phyloP scores from a whole-genome alignment of 2,797 vertebrate species.

The Lates japonicus region DNA sequence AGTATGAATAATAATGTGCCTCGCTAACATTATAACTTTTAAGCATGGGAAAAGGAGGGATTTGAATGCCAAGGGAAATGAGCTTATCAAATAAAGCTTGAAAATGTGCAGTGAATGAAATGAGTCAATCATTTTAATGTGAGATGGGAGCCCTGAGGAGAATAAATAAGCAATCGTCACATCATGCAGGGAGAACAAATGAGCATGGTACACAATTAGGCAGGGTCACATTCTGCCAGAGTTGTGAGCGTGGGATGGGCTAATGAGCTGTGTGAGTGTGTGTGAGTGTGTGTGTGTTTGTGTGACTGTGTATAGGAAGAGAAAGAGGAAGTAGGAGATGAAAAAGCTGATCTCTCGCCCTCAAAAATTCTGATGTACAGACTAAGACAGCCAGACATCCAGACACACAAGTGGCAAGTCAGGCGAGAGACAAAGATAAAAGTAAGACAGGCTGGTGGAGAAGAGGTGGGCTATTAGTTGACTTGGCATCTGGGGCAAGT shows the following conservation, averaged over 20 bases:
- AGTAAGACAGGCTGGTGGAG: slow-evolving; percentile 61
- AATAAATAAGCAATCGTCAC: slow-evolving; percentile 89
- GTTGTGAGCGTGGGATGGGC: slow-evolving; percentile 78
- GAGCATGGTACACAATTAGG: slow-evolving; percentile 88
- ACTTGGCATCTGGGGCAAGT: slow-evolving; percentile 75
- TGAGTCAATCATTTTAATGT: slow-evolving; percentile 90
- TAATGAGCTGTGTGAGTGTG: slow-evolving; percentile 83
- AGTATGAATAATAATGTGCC: slow-evolving; percentile 84
- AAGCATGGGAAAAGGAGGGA: slow-evolving; percentile 77
- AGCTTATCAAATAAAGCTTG: slow-evolving; percentile 89
- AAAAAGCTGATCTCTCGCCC: slow-evolving; percentile 63
- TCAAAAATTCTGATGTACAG: slow-evolving; percentile 68
- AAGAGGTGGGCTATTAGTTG: slow-evolving; percentile 68
- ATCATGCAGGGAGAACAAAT: slow-evolving; percentile 88
- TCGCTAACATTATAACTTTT: slow-evolving; percentile 82
- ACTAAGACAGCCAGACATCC: slow-evolving; percentile 64
- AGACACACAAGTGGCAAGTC: slow-evolving; percentile 66
- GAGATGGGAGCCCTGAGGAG: slow-evolving; percentile 85
- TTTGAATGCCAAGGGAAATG: slow-evolving; percentile 81
- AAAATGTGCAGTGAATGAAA: slow-evolving; percentile 89
- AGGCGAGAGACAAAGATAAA: slow-evolving; percentile 69
- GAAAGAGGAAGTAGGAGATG: slow-evolving; percentile 57
- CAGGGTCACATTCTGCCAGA: slow-evolving; percentile 87
- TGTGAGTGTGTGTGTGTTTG: slow-evolving; percentile 43
- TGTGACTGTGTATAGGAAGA: slow-evolving; percentile 49